Base-by-base conservation (phyloP, 1,140 invertebrate genomes). In the Diploscapter pachys region DNA sequence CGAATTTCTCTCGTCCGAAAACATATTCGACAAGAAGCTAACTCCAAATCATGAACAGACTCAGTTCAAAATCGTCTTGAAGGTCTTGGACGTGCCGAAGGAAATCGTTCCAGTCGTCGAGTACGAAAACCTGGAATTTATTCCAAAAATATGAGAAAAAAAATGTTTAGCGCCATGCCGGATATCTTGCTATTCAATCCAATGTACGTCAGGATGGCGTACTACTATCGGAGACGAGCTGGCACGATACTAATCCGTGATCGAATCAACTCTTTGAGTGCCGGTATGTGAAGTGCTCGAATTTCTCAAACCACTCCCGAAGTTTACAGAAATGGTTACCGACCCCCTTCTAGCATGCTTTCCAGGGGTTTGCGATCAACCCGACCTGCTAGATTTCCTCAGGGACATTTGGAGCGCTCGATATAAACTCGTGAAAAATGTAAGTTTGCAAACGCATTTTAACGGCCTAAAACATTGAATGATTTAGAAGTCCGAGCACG, bases 211-310 rank as follows among this genome's bases (percentile, higher is more conserved):
- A 55, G 54, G 49, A 59, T 62, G n/a, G 56, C 72, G 48, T 73
- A 71, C 56, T 76, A 59, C 49, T 76, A 65, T 59, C 56, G 75
- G 4, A n/a, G 75, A 66, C n/a, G 70, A 61, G 75, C 75, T 54
- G 75, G 75, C 63, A 72, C 68, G 48, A 65, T 76, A 52, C 63
- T 76, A 31, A 76, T 76, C 53, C 66, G 75, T 51, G 75, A 76
- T 65, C 71, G 63, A n/a, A 63, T 52, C 52, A 67, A 71, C 51
- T 53, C 69, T 6, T 48, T 72, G 52, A 76, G 61, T 67, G 75
- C 75, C 31, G 75, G 75, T 76, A 54, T 54, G 55, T 51, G 31
- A 67, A 13, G 57, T 9, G 57, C 2, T 59, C 57, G 13, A 59
- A 59, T 31, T 2, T 9, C 8, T 6, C 4, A 69, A 64, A 49